phyloP scores from a whole-genome alignment of 2,113 vertebrate genomes.

The Chroicocephalus ridibundus region DNA sequence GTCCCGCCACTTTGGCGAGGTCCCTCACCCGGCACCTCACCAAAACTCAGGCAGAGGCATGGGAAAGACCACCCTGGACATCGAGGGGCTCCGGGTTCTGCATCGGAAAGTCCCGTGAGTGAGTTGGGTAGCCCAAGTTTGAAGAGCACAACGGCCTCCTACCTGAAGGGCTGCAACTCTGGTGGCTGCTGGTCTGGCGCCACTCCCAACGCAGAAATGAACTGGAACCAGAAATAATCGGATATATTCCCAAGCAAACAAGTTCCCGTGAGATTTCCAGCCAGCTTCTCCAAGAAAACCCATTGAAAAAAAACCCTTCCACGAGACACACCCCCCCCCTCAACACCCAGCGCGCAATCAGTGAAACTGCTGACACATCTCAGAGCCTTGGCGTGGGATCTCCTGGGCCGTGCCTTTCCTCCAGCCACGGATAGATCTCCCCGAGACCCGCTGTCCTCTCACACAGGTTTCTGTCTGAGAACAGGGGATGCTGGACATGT shows the following conservation, averaged over 20 bases:
- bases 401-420: background rate
- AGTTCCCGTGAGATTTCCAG: background rate
- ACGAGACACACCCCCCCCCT: background rate
- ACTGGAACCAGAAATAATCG: background rate
- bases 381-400: background rate
- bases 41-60: background rate
- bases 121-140: background rate
- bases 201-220: background rate
- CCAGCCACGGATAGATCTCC: background rate
- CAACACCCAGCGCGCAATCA: background rate
- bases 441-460: fast-evolving
- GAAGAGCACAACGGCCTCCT: background rate
- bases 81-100: background rate
- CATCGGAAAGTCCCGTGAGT: background rate
- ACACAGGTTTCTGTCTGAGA: background rate
- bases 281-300: background rate
- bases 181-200: background rate
- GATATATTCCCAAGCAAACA: background rate
- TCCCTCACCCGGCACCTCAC: background rate
- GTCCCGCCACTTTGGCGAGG: background rate
- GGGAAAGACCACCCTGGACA: background rate
- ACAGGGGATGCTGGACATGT: background rate
- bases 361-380: background rate
- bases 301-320: background rate
- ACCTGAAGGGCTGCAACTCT: fast-evolving